These are phyloP conservation scores for Cromileptes altivelis DNA, from an alignment of 2,113 vertebrate genomes.

Conservation along the genomic window DNA sequence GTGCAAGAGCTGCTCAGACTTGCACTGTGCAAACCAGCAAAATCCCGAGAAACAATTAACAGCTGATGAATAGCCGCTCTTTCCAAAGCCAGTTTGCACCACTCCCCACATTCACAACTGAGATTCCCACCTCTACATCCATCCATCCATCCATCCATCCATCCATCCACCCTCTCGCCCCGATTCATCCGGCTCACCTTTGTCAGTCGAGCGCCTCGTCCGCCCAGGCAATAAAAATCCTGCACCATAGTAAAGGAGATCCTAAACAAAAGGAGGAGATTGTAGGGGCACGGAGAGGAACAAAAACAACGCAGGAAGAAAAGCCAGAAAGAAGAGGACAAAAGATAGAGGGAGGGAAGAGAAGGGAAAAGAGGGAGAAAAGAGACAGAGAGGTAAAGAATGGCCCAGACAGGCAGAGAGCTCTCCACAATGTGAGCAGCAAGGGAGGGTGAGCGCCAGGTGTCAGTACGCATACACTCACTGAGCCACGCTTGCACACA, in stretches of 20 bases:
- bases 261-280: slow-evolving; percentile 59
- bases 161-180: slow-evolving; percentile 12
- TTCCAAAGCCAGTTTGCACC: slow-evolving; percentile 12
- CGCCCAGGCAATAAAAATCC: slow-evolving; percentile 76
- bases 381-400: slow-evolving; percentile 55
- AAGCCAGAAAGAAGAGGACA: slow-evolving; percentile 43
- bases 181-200: slow-evolving; percentile 75
- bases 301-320: slow-evolving; percentile 22
- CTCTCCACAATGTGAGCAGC: slow-evolving; percentile 78
- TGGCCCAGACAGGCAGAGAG: slow-evolving; percentile 72
- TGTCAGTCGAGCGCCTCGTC: slow-evolving; percentile 67
- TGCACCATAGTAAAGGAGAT: slow-evolving; percentile 74
- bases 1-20: slow-evolving; percentile 39
- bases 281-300: slow-evolving; percentile 20
- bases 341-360: slow-evolving; percentile 62
- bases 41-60: slow-evolving; percentile 43
- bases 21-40: slow-evolving; percentile 19
- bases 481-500: slow-evolving; percentile 35
- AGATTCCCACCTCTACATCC: slow-evolving; percentile 15
- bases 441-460: slow-evolving; percentile 76
- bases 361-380: slow-evolving; percentile 43
- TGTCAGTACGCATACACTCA: slow-evolving; percentile 78
- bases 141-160: not conserved
- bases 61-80: slow-evolving; percentile 7
- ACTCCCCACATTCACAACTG: slow-evolving; percentile 44